A percentile compares a stretch with the other conserved stretches of the same genome.
These are phyloP conservation scores for Axinella damicornis DNA, from an alignment of 37 sponge, comb jelly and placozoan species.

Conservation along the genomic window DNA sequence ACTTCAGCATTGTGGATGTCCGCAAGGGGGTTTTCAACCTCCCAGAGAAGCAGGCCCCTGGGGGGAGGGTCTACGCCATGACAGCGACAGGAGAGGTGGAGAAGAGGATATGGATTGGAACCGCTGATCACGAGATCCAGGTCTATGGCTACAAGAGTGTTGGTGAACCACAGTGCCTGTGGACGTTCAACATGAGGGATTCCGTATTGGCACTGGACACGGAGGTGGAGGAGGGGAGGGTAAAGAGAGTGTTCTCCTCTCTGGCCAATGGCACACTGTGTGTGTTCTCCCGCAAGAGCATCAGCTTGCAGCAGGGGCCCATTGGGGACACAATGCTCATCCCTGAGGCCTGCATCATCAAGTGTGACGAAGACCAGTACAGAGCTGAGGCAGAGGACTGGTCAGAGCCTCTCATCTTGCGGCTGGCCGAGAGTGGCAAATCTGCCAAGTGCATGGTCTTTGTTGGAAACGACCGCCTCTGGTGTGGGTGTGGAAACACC, in stretches of 20 bases:
- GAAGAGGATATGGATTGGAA: slow-evolving; percentile 85
- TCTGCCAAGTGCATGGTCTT: slow-evolving; percentile 81
- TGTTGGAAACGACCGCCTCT: slow-evolving; percentile 66
- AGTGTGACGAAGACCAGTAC: slow-evolving; percentile 63
- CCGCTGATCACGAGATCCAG: slow-evolving; percentile 85
- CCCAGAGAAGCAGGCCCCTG: slow-evolving; percentile 70
- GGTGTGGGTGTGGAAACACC: slow-evolving; percentile 87
- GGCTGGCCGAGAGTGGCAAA: slow-evolving; percentile 47
- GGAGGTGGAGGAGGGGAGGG: slow-evolving; percentile 77
- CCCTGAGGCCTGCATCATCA: slow-evolving; percentile 53
- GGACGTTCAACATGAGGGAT: slow-evolving; percentile 79
- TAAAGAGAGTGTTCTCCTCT: slow-evolving; percentile 84
- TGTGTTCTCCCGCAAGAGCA: slow-evolving; percentile 76
- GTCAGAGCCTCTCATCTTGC: slow-evolving; percentile 72
- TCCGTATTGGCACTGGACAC: slow-evolving; percentile 75
- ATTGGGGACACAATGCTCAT: slow-evolving; percentile 65
- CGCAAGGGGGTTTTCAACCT: slow-evolving; percentile 71
- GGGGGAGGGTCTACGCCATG: slow-evolving; percentile 86
- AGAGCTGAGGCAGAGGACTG: slow-evolving; percentile 79
- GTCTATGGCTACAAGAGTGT: slow-evolving; percentile 78
- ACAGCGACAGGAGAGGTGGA: slow-evolving; percentile 86
- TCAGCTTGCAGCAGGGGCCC: slow-evolving; percentile 8
- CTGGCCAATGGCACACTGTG: slow-evolving; percentile 82
- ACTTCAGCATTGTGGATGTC: slow-evolving; percentile 80
- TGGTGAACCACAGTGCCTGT: slow-evolving; percentile 74